Evolutionary conservation across 2,113 vertebrate species (phyloP).

Genomic region (Peromyscus polionotus): DNA sequence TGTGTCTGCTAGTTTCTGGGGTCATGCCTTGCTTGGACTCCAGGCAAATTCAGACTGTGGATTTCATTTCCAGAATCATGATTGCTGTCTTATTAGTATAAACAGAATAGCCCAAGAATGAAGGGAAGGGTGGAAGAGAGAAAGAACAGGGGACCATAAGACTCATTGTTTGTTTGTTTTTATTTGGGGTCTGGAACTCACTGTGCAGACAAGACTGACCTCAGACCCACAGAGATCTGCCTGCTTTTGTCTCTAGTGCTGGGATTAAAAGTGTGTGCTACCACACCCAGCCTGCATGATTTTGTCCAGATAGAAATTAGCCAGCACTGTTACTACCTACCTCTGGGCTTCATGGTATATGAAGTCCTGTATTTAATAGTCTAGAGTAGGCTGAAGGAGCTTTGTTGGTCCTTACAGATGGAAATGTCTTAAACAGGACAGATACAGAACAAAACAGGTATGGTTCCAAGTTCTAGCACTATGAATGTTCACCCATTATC

Average conservation of each 20-base stretch:
- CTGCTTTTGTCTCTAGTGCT: neutral
- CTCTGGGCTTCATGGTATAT: neutral
- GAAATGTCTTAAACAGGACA: neutral
- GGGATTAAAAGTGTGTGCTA: neutral
- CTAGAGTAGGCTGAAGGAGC: neutral
- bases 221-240: neutral
- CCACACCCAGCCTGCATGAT: neutral
- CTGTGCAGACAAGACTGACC: neutral
- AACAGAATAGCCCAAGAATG: neutral
- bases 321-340: neutral
- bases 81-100: neutral
- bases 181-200: neutral
- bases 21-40: neutral
- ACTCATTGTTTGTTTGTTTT: neutral
- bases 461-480: too few species aligned
- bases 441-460: neutral
- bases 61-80: neutral
- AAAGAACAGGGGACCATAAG: neutral
- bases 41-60: neutral
- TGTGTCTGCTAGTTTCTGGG: neutral
- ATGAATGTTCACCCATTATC: neutral
- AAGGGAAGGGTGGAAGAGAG: neutral
- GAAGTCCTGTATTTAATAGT: neutral
- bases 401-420: constrained; percentile 5
- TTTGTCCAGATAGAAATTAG: neutral